phyloP scores from a whole-genome alignment of 1,140 invertebrate species.

The Aphidius gifuensis region DNA sequence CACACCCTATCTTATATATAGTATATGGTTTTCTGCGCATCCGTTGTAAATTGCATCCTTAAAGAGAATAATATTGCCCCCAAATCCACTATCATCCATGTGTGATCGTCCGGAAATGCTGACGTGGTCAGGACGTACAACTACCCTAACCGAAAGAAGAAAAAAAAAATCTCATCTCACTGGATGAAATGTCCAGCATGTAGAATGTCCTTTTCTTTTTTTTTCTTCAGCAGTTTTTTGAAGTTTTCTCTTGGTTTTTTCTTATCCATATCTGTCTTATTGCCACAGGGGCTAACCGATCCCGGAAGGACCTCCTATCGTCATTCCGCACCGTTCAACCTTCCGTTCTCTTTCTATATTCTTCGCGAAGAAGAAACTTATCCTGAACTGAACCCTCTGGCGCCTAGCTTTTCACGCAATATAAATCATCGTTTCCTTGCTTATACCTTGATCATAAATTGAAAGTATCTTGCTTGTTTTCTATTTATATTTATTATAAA shows the following conservation, averaged over 20 bases:
- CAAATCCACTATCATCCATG: conserved; percentile 3
- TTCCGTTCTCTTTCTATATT: conserved; percentile 13
- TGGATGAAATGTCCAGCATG: background rate
- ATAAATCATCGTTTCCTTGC: conserved; percentile 16
- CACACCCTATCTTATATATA: too few species aligned
- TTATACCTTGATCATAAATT: conserved; percentile 6
- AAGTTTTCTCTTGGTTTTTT: background rate
- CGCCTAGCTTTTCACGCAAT: conserved; percentile 12
- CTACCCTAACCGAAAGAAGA: conserved; percentile 12
- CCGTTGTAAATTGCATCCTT: too few species aligned
- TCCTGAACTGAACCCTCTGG: conserved; percentile 7
- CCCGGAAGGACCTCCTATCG: conserved; percentile 19
- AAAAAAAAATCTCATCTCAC: conserved; percentile 7
- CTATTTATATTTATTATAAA: too few species aligned
- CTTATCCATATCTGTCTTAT: conserved; percentile 21
- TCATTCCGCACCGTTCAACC: conserved; percentile 15
- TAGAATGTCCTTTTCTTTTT: background rate
- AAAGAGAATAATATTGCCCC: background rate
- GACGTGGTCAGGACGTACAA: conserved; percentile 16
- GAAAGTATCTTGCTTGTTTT: background rate
- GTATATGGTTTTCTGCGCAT: too few species aligned
- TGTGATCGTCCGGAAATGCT: conserved; percentile 22
- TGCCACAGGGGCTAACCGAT: conserved; percentile 15
- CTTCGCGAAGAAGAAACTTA: conserved; percentile 12
- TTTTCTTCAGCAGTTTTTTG: background rate